Evolutionary conservation across 2,888 invertebrate genomes (phyloP), one percentile per base, ranked within the genome.

Genomic region (Catotricha subobsoleta): DNA sequence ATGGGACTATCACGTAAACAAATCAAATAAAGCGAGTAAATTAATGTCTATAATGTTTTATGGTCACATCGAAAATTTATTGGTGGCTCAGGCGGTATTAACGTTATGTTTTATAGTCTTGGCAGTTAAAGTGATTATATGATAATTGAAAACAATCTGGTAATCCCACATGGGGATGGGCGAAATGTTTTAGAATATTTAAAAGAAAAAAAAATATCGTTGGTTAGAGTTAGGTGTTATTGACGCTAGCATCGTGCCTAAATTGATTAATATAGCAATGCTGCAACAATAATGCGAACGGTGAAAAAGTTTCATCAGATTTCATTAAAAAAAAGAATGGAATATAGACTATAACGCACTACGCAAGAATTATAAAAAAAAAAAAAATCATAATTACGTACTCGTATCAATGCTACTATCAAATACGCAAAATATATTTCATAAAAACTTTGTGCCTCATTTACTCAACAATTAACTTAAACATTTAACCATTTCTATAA

Each of bases 271-370:
- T 52, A 87, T 57, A 83, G 83, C 0, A 86, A 87, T 56, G 86
- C 80, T 0, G 81, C 86, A 1, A 72, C 75, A 0, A 77, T 87
- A 12, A 87, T 87, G 86, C 83, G 87, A n/a, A n/a, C n/a, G n/a
- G n/a, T 41, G 87, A 74, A 0, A 87, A 88, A 54, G 82, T 82
- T 49, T 80, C 72, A 0, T 70, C 80, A 2, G 83, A 87, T 31
- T 51, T 61, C 5, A 54, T 60, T 4, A 48, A 47, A 8, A 44
- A 54, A 35, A 52, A 57, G 25, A n/a, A n/a, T 59, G 58, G 58
- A n/a, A n/a, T n/a, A n/a, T n/a, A n/a, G n/a, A n/a, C n/a, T n/a
- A n/a, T n/a, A n/a, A n/a, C n/a, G n/a, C n/a, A n/a, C n/a, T n/a
- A n/a, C n/a, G n/a, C n/a, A 52, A 15, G 38, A 47, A 34, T 34